phyloP scores from a whole-genome alignment of 2,797 vertebrate genomes.

The Crax fasciolata region DNA sequence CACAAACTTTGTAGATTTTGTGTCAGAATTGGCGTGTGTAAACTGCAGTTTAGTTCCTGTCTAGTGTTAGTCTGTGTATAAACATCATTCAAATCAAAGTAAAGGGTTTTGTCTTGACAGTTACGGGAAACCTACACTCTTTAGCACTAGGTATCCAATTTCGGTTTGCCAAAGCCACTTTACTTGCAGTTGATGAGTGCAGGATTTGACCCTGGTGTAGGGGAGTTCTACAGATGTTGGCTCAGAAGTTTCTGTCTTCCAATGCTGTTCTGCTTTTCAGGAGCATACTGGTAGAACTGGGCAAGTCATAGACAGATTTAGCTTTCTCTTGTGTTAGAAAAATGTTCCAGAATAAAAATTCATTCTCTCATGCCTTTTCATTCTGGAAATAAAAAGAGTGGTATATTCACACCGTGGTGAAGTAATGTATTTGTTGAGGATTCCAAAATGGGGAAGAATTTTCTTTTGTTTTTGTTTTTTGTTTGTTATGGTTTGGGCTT shows the following conservation, averaged over 20 bases:
- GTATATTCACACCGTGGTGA: not conserved
- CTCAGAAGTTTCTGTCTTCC: not conserved
- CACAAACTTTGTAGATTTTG: not conserved
- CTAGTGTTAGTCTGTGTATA: not conserved
- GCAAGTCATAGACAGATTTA: not conserved
- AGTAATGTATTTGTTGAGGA: not conserved
- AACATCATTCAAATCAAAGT: not conserved
- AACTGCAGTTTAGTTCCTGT: not conserved
- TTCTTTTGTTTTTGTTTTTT: not conserved
- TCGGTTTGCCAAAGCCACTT: not conserved
- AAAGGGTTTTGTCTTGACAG: not conserved
- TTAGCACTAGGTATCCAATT: not conserved
- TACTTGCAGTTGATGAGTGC: not conserved
- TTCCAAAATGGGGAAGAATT: not conserved
- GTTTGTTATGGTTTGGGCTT: not conserved
- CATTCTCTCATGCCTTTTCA: not conserved
- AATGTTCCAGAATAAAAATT: conserved; percentile 10
- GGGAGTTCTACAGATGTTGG: not conserved
- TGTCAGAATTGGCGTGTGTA: not conserved
- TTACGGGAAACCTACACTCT: not conserved
- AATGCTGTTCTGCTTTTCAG: not conserved
- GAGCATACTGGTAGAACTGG: not conserved
- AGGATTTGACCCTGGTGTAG: not conserved
- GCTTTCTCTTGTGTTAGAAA: not conserved
- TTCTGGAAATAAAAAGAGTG: not conserved